phyloP scores from a whole-genome alignment of 1,140 invertebrate species.

The Hylaeus volcanicus region DNA sequence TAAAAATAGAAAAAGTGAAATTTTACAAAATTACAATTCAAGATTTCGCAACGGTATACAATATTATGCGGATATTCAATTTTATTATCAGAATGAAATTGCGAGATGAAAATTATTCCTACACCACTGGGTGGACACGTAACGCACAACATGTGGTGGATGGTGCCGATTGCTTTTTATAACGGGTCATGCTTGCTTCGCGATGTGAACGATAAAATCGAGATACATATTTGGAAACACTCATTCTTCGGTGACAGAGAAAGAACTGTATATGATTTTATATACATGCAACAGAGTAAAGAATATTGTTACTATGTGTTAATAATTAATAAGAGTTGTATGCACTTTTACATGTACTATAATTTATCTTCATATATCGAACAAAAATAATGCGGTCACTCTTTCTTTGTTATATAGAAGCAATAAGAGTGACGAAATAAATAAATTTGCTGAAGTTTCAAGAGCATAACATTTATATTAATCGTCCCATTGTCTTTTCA shows the following conservation, averaged over 20 bases:
- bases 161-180: slow-evolving; percentile 28
- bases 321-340: background rate
- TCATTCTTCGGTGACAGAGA: background rate
- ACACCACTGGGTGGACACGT: slow-evolving; percentile 10
- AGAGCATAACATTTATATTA: no score
- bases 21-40: no score
- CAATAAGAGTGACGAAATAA: no score
- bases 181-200: slow-evolving; percentile 7
- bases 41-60: no score
- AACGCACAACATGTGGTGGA: slow-evolving; percentile 16
- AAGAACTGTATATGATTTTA: background rate
- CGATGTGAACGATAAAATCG: background rate
- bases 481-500: no score
- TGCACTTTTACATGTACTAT: no score
- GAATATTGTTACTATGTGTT: background rate
- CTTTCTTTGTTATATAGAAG: no score
- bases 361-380: background rate
- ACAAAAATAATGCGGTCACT: no score
- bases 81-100: background rate
- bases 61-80: no score
- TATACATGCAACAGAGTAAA: background rate
- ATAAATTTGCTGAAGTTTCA: no score
- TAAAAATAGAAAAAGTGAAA: no score
- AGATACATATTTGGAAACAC: slow-evolving; percentile 11
- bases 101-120: background rate